Evolutionary conservation across 2,888 invertebrate species (phyloP), one percentile per base, ranked within the genome.

Genomic region (Eueremaeus valkanovi): DNA sequence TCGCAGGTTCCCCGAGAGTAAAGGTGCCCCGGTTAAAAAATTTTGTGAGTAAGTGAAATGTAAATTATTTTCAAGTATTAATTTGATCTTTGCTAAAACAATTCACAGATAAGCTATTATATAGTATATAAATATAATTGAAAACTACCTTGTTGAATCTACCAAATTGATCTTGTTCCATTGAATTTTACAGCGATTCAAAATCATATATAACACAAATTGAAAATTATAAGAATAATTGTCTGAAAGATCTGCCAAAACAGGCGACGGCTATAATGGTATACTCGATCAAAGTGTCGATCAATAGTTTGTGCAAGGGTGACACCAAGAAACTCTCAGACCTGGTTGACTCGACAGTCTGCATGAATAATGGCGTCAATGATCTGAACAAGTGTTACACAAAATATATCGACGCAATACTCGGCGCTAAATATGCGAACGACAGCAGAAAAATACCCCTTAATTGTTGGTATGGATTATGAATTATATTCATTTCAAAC

Each of bases 211-310:
- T 66, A 66, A 66, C 33, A n/a, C 36, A 66, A 36, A 18, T 68
- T n/a, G 70, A 70, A 29, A 18, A 45, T 8, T 70, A 45, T 18
- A 70, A 70, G 29, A 70, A 42, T 18, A 70, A 29, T 16, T 70
- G 70, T 42, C 18, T 70, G 16, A 45, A 45, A 45, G 21, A 45
- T 29, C 18, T 40, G 24, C 27, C 70, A 29, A 70, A 45, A 29
- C 70, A 70, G 18, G 45, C 45, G 29, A 45, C 45, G 1, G 70
- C 16, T 0, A 29, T 70, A 21, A 8, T 70, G 0, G 27, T 70
- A 8, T 70, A 27, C 27, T 40, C 70, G 3, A 45, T 70, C 29
- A 42, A 45, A 29, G 24, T 45, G 5, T 18, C 45, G 0, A 42
- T 70, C 0, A 42, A 16, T 0, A 42, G 45, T 9, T 42, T 21